These are phyloP conservation scores for Rhynchonycteris naso DNA, from an alignment of 2,797 vertebrate species.

Conservation along the genomic window DNA sequence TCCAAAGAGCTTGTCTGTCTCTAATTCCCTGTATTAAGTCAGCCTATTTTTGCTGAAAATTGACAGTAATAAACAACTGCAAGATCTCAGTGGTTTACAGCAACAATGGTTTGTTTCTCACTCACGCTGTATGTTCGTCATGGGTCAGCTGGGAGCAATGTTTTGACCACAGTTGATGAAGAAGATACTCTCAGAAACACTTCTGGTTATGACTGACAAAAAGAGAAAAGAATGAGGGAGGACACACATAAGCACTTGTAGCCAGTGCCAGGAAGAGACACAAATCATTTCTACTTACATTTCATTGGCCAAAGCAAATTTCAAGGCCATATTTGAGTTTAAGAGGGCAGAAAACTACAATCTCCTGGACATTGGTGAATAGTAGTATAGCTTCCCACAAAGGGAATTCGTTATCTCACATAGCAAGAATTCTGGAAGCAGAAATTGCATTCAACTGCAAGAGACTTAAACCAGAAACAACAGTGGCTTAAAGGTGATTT, in stretches of 20 bases:
- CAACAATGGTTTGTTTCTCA: not conserved
- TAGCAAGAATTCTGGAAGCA: not conserved
- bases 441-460: not conserved
- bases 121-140: not conserved
- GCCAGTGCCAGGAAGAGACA: not conserved
- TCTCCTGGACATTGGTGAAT: not conserved
- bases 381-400: not conserved
- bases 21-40: not conserved
- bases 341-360: not conserved
- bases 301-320: not conserved
- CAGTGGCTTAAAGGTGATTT: not conserved
- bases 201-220: not conserved
- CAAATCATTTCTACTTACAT: not conserved
- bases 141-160: not conserved
- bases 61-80: not conserved
- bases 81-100: not conserved
- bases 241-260: not conserved
- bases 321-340: not conserved
- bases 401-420: not conserved
- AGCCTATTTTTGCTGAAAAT: not conserved
- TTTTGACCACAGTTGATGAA: not conserved
- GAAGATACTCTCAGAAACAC: not conserved
- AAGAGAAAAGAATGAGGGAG: not conserved
- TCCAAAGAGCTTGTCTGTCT: not conserved
- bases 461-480: slow-evolving; percentile 7